Base-by-base conservation (phyloP, 1,140 invertebrate species). In the Apis laboriosa region DNA sequence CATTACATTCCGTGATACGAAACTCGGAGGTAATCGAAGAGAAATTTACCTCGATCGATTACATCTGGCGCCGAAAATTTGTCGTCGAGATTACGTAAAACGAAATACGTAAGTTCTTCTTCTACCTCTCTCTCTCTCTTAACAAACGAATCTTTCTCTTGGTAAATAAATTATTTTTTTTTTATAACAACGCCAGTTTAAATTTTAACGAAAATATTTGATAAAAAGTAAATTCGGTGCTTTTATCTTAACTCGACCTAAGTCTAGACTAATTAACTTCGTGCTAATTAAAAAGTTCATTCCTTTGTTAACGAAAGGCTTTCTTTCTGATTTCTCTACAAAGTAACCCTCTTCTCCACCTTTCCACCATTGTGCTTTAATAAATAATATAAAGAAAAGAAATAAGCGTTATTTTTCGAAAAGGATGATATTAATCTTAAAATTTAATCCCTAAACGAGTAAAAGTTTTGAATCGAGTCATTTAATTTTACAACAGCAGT, bases 41-140 rank as follows among this genome's bases (percentile, higher is more conserved):
- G 55, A 80, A 80, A 80, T 64, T 73, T 19, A 13, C 11, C 12
- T 13, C 5, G 24, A 80, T 80, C 68, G 78, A 73, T 73, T 60
- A 17, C 24, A 28, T 12, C 12, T 17, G 67, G 21, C 15, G 1
- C 49, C 19, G 21, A 73, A 80, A 80, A 56, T 64, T 74, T 55
- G 53, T 63, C 60, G 17, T 28, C 21, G 15, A n/a, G 4, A 74
- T 80, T 80, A 43, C 70, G 28, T 56, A 74, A 74, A 28, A 12
- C 19, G 15, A 56, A 15, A 1, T 7, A 19, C 15, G 34, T 17
- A 43, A 77, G 19, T 55, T 28, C 4, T n/a, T 34, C 15, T 24
- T 24, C 24, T 24, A 24, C 24, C 24, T 9, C 15, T 53, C 9
- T 21, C 2, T 51, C 4, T 49, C 43, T 43, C 2, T n/a, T 19